These are phyloP conservation scores for Pomacea canaliculata DNA, from an alignment of 2,888 invertebrate species.

Conservation along the genomic window DNA sequence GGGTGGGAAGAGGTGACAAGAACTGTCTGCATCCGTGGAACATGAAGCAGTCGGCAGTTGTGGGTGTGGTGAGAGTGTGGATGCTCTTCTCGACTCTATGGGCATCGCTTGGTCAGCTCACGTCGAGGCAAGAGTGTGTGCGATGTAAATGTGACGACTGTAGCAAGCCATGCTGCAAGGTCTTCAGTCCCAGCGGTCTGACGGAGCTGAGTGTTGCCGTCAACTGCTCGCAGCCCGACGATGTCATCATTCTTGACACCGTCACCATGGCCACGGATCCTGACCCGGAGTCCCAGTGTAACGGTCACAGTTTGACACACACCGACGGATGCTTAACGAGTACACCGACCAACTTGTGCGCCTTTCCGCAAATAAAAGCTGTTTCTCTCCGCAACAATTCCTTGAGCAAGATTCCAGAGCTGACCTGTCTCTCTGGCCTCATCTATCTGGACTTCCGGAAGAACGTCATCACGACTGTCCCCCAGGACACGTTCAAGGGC, in stretches of 20 bases:
- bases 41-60: too few species aligned
- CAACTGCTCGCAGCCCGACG: slow-evolving; percentile 6
- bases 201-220: background rate
- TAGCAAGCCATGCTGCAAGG: too few species aligned
- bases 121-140: too few species aligned
- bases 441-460: slow-evolving; percentile 3
- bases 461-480: background rate
- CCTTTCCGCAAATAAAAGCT: background rate
- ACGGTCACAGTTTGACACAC: background rate
- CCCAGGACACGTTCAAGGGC: background rate
- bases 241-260: background rate
- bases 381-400: slow-evolving; percentile 1
- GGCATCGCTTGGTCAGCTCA: too few species aligned
- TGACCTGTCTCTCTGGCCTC: slow-evolving; percentile 3
- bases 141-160: too few species aligned
- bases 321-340: slow-evolving; percentile 2
- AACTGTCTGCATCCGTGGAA: too few species aligned
- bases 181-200: too few species aligned
- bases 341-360: background rate
- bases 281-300: too few species aligned
- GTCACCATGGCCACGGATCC: too few species aligned
- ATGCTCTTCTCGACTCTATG: too few species aligned
- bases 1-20: too few species aligned
- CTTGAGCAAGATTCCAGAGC: background rate
- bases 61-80: too few species aligned